A percentile compares a stretch with the other conserved stretches of the same genome.
These are phyloP conservation scores for Hydriomena furcata DNA, from an alignment of 2,888 invertebrate genomes.

Conservation along the genomic window DNA sequence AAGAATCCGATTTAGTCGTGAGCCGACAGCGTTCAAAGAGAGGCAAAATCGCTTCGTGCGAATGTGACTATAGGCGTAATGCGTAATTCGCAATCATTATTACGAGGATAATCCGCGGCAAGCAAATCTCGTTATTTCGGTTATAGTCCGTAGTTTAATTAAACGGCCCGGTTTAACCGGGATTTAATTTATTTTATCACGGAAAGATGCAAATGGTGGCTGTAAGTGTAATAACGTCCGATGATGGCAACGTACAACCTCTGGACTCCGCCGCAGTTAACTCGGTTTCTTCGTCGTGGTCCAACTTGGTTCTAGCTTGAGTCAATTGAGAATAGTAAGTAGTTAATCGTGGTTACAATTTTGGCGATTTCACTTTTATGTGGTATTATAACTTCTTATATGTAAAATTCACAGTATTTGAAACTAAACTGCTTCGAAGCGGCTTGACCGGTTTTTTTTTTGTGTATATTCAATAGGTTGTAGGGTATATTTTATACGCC, in stretches of 20 bases:
- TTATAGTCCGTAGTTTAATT: slow-evolving; percentile 22
- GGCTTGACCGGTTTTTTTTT: too few relatives aligned
- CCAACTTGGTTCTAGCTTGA: too few relatives aligned
- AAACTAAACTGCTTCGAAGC: too few relatives aligned
- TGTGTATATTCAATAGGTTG: too few relatives aligned
- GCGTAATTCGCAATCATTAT: slow-evolving; percentile 25
- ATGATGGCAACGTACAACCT: not conserved
- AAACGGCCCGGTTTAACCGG: slow-evolving; percentile 11
- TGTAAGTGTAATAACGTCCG: not conserved
- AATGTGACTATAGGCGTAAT: slow-evolving; percentile 12
- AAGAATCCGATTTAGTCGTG: not conserved
- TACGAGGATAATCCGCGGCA: slow-evolving; percentile 21
- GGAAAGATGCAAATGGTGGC: slow-evolving; percentile 17
- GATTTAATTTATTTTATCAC: slow-evolving; percentile 22
- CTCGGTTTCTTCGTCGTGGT: too few relatives aligned
- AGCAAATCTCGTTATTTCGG: slow-evolving; percentile 22
- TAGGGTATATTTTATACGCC: too few relatives aligned
- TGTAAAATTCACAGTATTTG: too few relatives aligned
- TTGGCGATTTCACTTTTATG: too few relatives aligned
- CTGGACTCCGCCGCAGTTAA: not conserved
- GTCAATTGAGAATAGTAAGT: too few relatives aligned
- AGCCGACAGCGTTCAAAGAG: not conserved
- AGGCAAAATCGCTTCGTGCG: not conserved
- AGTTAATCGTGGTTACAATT: too few relatives aligned
- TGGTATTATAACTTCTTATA: too few relatives aligned